Conservation (phyloP, 2,797 vertebrate genomes). For the Uromys caudimaculatus region DNA sequence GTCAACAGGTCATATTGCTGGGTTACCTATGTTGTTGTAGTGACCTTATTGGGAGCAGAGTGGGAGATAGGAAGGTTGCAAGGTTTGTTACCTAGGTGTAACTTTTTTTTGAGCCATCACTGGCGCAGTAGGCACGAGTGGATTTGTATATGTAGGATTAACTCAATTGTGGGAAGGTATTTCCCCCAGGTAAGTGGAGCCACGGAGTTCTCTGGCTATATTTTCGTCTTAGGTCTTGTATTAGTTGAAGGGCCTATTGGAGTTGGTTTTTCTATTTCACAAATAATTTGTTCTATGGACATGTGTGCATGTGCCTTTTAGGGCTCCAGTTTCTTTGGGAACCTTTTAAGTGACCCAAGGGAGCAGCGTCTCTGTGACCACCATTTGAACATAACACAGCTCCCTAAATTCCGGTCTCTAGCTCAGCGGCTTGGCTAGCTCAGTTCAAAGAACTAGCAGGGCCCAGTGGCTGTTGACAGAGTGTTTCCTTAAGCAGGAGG, state of each 20-base stretch:
- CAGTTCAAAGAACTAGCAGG: constrained; percentile 76
- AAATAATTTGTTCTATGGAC: constrained; percentile 49
- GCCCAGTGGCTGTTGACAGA: constrained; percentile 76
- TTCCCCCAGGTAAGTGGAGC: neutral
- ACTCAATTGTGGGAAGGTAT: constrained; percentile 15
- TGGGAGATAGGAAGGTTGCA: neutral
- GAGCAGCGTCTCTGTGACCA: constrained; percentile 47
- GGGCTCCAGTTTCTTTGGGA: constrained; percentile 56
- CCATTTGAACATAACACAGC: constrained; percentile 81
- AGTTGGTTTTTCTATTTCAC: constrained; percentile 16
- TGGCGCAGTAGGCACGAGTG: neutral
- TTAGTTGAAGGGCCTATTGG: neutral
- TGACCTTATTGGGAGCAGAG: neutral
- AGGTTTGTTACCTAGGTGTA: neutral
- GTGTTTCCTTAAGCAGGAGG: constrained; percentile 80
- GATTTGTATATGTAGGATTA: neutral
- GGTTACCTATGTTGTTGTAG: neutral
- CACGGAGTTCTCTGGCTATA: neutral
- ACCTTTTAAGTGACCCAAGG: constrained; percentile 16
- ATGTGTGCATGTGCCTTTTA: constrained; percentile 52
- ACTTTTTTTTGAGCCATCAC: neutral
- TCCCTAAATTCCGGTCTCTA: constrained; percentile 78
- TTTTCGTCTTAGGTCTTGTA: neutral
- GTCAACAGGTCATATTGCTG: neutral
- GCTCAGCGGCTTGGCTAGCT: constrained; percentile 77